phyloP scores from a whole-genome alignment of 2,113 vertebrate species.

The Plecotus auritus region DNA sequence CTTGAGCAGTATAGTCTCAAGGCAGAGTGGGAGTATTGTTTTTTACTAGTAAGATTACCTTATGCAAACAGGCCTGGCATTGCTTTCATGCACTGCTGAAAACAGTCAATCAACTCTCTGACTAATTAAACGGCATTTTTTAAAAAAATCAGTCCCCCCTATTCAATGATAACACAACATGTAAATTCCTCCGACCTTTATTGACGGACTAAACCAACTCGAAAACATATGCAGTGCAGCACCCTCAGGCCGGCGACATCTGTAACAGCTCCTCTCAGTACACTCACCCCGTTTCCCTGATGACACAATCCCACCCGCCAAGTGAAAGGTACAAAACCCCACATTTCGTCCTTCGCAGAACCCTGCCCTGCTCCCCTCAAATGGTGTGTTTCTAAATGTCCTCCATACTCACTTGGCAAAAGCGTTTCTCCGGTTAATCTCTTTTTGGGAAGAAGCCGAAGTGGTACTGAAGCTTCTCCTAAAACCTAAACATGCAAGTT shows the following conservation, averaged over 20 bases:
- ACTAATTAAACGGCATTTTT: not conserved
- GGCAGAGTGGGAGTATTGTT: not conserved
- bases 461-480: conserved; percentile 93
- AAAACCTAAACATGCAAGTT: conserved; percentile 77
- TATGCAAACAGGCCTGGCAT: not conserved
- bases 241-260: conserved; percentile 24
- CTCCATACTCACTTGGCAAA: conserved; percentile 86
- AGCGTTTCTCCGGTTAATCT: conserved; percentile 87
- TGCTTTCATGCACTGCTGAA: not conserved
- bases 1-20: not conserved
- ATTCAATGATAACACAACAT: conserved; percentile 23
- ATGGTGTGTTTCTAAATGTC: conserved; percentile 50
- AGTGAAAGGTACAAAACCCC: conserved; percentile 14
- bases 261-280: conserved; percentile 28
- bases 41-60: not conserved
- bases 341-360: conserved; percentile 44
- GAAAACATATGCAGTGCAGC: not conserved
- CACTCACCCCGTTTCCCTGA: not conserved
- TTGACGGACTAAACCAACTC: not conserved
- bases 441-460: conserved; percentile 87
- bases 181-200: conserved; percentile 21
- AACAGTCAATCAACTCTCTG: not conserved
- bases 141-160: not conserved
- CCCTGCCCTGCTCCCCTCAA: conserved; percentile 23
- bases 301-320: not conserved